Base-by-base conservation (phyloP, 2,888 invertebrate species). In the Muschampia plurimacula region DNA sequence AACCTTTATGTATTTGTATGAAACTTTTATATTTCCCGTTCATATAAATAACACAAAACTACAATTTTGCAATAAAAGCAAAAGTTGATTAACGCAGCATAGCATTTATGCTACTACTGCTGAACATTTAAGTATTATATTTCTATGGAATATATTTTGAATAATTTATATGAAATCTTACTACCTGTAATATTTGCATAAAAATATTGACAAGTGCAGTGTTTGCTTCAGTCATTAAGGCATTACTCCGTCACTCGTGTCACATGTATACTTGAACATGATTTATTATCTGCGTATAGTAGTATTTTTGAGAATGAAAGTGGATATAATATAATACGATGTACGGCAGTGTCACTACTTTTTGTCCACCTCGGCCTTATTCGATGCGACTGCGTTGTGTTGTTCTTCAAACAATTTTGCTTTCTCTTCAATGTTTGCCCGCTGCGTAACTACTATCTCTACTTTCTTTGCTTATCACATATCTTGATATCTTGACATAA, bases 351-450 rank as follows among this genome's bases (percentile, higher is more conserved):
- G 55, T 32, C 55, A 66, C 36, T 28, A 49, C 46, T 66, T 66
- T 65, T 71, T 71, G 65, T 49, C 22, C 49, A 59, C 41, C 57
- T 70, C 65, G 46, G 65, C 65, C 69, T 49, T 22, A 49, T 41
- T 55, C 1, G 70, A 65, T 64, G 44, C 36, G 59, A 28, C 60
- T 36, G 15, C 65, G 59, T 66, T 65, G 15, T 22, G 63, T 69
- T 55, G 65, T 65, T 65, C 65, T 71, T 57, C 65, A 57, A 70
- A 65, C 64, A 49, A 46, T 57, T 70, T 71, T 71, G 70, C 70
- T 71, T 71, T 71, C 70, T 71, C 70, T 71, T 39, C 15, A 71
- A 71, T 65, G 65, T 71, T 71, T 70, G 32, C 46, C 36, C 57
- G 36, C 64, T 65, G 28, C 64, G 44, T 57, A 65, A 55, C 60